phyloP scores from a whole-genome alignment of 2,797 vertebrate species.

The Onychomys leucogaster region DNA sequence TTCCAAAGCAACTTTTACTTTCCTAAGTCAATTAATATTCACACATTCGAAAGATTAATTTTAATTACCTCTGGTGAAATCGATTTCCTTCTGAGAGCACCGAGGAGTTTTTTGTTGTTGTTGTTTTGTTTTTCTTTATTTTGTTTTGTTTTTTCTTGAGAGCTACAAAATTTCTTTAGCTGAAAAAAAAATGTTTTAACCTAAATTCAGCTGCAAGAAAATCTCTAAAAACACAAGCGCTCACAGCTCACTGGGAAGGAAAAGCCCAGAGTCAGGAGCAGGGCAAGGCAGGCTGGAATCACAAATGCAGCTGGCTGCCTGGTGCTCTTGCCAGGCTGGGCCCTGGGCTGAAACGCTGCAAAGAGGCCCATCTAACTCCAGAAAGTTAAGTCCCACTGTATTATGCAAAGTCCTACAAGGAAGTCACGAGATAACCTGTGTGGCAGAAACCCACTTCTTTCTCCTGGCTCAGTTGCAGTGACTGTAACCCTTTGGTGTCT shows the following conservation, averaged over 20 bases:
- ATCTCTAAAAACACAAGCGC: conserved; percentile 63
- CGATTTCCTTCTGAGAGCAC: conserved; percentile 84
- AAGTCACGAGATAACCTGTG: conserved; percentile 18
- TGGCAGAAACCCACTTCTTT: conserved; percentile 5
- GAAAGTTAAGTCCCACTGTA: conserved; percentile 81
- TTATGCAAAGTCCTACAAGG: conserved; percentile 53
- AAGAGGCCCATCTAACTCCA: conserved; percentile 57
- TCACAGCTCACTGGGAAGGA: conserved; percentile 56
- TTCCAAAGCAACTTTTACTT: conserved; percentile 87
- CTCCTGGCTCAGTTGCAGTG: not conserved
- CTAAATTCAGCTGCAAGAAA: conserved; percentile 72
- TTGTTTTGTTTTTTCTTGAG: conserved; percentile 69
- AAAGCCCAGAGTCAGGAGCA: conserved; percentile 15
- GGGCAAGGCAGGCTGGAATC: not conserved
- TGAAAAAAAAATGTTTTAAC: not conserved
- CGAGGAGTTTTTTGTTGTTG: conserved; percentile 67
- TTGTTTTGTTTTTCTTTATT: too few species aligned
- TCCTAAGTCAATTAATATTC: conserved; percentile 83
- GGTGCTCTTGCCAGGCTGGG: conserved; percentile 33
- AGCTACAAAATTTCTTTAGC: conserved; percentile 3
- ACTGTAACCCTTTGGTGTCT: conserved; percentile 59
- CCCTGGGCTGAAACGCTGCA: conserved; percentile 31
- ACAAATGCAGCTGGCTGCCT: conserved; percentile 16
- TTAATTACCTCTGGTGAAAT: conserved; percentile 87
- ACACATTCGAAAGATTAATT: conserved; percentile 88